A percentile compares a stretch with the other conserved stretches of the same genome.
Conservation (phyloP, 2,113 vertebrate species). For the Anseranas semipalmata region DNA sequence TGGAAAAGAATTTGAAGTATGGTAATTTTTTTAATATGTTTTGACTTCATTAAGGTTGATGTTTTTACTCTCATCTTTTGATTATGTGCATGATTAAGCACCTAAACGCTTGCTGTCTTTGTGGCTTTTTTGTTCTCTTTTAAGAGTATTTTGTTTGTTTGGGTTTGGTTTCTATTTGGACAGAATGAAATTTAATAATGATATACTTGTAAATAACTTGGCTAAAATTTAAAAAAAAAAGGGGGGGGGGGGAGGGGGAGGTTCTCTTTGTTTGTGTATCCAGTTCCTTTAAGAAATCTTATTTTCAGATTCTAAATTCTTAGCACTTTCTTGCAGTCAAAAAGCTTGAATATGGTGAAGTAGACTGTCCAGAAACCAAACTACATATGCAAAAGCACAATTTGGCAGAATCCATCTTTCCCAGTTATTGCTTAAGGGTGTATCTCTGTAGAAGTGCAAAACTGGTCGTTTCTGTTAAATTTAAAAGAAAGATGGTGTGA, state of each 20-base stretch:
- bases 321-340: background rate
- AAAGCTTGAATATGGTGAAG: background rate
- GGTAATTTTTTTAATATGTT: background rate
- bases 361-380: background rate
- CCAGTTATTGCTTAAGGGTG: background rate
- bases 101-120: background rate
- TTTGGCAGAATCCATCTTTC: background rate
- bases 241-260: rapidly evolving
- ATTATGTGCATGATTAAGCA: background rate
- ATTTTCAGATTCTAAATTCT: background rate
- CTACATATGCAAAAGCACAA: background rate
- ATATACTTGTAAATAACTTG: background rate
- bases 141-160: background rate
- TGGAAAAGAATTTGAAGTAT: constrained; percentile 1
- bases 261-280: background rate
- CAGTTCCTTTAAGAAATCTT: background rate
- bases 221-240: background rate
- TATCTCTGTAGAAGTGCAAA: background rate
- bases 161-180: background rate
- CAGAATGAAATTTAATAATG: background rate
- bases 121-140: background rate
- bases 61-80: background rate
- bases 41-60: background rate
- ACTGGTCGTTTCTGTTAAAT: background rate
- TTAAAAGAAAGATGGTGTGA: background rate